Evolutionary conservation across 2,888 invertebrate species (phyloP).

Genomic region (Limnephilus auricula): DNA sequence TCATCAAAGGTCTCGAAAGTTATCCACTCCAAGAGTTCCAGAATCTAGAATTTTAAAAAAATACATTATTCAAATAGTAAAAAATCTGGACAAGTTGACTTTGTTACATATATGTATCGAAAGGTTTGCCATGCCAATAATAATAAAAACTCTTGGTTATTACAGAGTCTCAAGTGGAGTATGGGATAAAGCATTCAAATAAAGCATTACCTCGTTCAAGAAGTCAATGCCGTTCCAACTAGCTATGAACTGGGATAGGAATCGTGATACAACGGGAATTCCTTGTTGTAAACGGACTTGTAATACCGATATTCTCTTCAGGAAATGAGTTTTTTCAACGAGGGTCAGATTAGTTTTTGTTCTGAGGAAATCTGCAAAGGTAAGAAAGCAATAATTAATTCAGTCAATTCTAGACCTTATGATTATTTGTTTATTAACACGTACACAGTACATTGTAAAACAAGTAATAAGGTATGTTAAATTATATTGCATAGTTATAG

Average conservation of each 20-base stretch:
- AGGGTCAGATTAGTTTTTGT: slow-evolving; percentile 69
- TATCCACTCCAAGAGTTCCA: slow-evolving; percentile 73
- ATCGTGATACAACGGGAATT: slow-evolving; percentile 73
- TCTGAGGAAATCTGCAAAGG: slow-evolving; percentile 73
- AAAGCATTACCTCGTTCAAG: slow-evolving; percentile 72
- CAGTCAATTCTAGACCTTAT: not conserved
- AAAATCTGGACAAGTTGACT: too few relatives aligned
- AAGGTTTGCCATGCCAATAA: not conserved
- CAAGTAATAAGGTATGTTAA: too few relatives aligned
- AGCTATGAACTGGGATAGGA: slow-evolving; percentile 73
- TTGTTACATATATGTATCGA: not conserved
- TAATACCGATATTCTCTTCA: slow-evolving; percentile 70
- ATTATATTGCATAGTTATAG: too few relatives aligned
- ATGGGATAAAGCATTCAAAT: not conserved
- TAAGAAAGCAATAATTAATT: not conserved
- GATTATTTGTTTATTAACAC: too few relatives aligned
- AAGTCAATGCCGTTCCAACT: slow-evolving; percentile 75
- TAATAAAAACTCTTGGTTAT: not conserved
- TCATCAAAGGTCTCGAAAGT: slow-evolving; percentile 69
- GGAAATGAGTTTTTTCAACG: slow-evolving; percentile 71
- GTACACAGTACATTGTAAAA: too few relatives aligned
- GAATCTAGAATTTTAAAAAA: slow-evolving; percentile 70
- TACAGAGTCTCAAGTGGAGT: not conserved
- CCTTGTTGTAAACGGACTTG: slow-evolving; percentile 73
- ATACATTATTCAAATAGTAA: not conserved